Evolutionary conservation across 2,797 vertebrate genomes (phyloP), one percentile per base, ranked within the genome.

Genomic region (Molossus alvarezi): DNA sequence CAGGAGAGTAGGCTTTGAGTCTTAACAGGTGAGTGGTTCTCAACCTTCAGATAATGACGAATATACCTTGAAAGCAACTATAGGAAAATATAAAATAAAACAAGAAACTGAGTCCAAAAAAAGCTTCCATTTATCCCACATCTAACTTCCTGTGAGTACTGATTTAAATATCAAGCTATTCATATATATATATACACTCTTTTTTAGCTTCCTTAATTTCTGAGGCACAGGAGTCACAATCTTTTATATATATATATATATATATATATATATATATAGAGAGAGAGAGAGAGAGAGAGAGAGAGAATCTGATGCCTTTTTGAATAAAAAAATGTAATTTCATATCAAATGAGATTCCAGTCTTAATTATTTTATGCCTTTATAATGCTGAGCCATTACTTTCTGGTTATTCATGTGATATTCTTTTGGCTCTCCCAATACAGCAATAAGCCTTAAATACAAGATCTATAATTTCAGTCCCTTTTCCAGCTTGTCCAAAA

Each of bases 261-360:
- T 45, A 45, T 45, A 45, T 45, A 45, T 45, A 45, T 45, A 5
- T 45, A 45, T 45, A 45, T 45, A 45, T 45, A 45, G 3, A 33
- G 33, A 33, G 33, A 33, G 33, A 33, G 33, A 33, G 33, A 33
- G 33, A 33, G 33, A 33, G 33, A 33, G 33, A 33, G 33, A 33
- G 33, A 33, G 33, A 33, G 33, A 53, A 53, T 21, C 20, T 8
- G 48, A 62, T 71, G 45, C 1, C 27, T 69, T 79, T 83, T 58
- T 41, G 11, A 95, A 72, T 88, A 89, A 91, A 53, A 10, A 60
- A 58, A n/a, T 33, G 1, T 57, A 81, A 18, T 89, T 91, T 90
- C 15, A 77, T 51, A 71, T 65, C 27, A 92, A 37, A 25, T 79
- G 82, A 45, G 18, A 53, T 6, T 51, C 5, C 10, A 81, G 18